phyloP scores from a whole-genome alignment of 2,888 invertebrate genomes.

The Eupithecia abbreviata region DNA sequence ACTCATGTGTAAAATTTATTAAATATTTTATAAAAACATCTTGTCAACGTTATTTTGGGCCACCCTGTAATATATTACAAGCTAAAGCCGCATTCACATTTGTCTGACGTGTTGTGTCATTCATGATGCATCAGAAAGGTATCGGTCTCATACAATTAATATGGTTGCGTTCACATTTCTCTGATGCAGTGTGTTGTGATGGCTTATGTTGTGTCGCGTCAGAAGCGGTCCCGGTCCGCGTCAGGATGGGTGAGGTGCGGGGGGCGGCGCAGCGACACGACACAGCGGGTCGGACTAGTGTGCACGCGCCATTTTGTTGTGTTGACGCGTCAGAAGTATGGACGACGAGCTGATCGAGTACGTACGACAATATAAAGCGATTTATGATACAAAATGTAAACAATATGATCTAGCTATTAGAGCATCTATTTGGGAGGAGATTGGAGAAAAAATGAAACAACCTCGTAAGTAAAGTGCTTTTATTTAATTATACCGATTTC shows the following conservation, averaged over 20 bases:
- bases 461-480: conserved; percentile 36
- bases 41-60: no score
- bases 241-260: background rate
- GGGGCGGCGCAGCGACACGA: background rate
- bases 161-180: background rate
- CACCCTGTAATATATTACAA: no score
- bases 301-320: background rate
- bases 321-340: background rate
- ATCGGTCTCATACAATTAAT: conserved; percentile 1
- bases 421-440: conserved; percentile 21
- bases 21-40: no score
- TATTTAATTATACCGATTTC: conserved; percentile 34
- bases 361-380: background rate
- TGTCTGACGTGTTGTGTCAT: conserved; percentile 1
- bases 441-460: conserved; percentile 42
- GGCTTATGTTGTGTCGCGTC: background rate
- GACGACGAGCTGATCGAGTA: background rate
- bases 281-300: background rate
- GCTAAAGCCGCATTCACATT: background rate
- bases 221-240: background rate
- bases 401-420: background rate
- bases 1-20: no score
- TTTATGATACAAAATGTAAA: background rate
- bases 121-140: background rate
- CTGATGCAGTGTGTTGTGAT: background rate